These are phyloP conservation scores for Uloborus plumipes DNA, from an alignment of 2,888 invertebrate genomes.

Conservation along the genomic window DNA sequence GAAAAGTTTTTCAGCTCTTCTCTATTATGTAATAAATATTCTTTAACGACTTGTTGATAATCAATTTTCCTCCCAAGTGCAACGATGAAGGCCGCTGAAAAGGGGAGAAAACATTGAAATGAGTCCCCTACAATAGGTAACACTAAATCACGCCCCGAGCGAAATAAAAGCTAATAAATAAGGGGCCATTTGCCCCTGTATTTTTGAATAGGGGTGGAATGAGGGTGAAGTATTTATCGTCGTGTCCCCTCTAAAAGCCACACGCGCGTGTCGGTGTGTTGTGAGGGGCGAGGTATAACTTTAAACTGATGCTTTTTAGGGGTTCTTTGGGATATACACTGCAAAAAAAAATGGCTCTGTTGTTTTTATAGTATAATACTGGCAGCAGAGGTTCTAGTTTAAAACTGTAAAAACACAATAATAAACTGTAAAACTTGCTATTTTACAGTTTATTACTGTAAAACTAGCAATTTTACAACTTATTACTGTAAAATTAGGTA, in stretches of 20 bases:
- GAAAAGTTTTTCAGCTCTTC: background rate
- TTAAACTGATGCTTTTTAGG: background rate
- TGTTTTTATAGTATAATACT: no score
- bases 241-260: conserved; percentile 19
- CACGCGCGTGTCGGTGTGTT: conserved; percentile 31
- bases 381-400: no score
- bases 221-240: conserved; percentile 39
- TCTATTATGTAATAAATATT: conserved; percentile 44
- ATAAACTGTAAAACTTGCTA: no score
- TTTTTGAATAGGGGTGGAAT: conserved; percentile 6
- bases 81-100: conserved; percentile 20
- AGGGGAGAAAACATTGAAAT: conserved; percentile 45
- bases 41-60: conserved; percentile 63
- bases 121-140: conserved; percentile 28
- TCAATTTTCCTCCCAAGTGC: conserved; percentile 41
- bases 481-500: no score
- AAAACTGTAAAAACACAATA: no score
- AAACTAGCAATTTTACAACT: no score
- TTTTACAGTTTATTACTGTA: no score
- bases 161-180: conserved; percentile 62
- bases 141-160: conserved; percentile 60
- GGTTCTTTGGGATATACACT: no score
- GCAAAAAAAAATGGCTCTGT: no score
- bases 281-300: conserved; percentile 18
- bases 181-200: conserved; percentile 11